A percentile compares a stretch with the other conserved stretches of the same genome.
Conservation (phyloP, 2,113 vertebrate species). For the Camelus dromedarius region DNA sequence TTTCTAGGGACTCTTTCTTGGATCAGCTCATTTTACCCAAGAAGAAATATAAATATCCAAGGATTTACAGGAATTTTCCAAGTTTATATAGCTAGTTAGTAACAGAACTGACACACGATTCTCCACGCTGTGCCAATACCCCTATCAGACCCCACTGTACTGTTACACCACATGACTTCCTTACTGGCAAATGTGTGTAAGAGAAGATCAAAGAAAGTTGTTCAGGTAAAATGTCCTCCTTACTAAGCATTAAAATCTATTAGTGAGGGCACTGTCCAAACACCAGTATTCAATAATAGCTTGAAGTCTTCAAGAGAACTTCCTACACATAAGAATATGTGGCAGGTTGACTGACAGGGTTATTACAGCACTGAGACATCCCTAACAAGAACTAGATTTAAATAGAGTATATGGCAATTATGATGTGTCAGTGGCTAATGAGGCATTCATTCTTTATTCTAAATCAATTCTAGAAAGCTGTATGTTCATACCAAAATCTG, state of each 20-base stretch:
- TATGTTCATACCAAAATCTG: conserved; percentile 39
- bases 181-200: background rate
- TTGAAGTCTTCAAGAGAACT: conserved; percentile 57
- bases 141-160: background rate
- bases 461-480: conserved; percentile 67
- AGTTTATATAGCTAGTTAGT: background rate
- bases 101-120: background rate
- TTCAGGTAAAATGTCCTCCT: conserved; percentile 40
- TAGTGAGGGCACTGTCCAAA: background rate
- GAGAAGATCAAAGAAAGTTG: conserved; percentile 37
- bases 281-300: conserved; percentile 29
- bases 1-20: background rate
- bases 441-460: conserved; percentile 72
- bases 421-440: conserved; percentile 79
- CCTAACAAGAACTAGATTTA: conserved; percentile 76
- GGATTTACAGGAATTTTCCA: background rate
- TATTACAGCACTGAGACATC: conserved; percentile 71
- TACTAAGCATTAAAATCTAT: conserved; percentile 24
- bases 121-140: background rate
- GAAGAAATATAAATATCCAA: conserved; percentile 11
- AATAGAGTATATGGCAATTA: conserved; percentile 76
- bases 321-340: conserved; percentile 27
- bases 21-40: background rate
- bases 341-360: conserved; percentile 72
- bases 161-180: background rate